Evolutionary conservation across 1,140 invertebrate species (phyloP), one percentile per base, ranked within the genome.

Genomic region (Rhyacophila brunnea): DNA sequence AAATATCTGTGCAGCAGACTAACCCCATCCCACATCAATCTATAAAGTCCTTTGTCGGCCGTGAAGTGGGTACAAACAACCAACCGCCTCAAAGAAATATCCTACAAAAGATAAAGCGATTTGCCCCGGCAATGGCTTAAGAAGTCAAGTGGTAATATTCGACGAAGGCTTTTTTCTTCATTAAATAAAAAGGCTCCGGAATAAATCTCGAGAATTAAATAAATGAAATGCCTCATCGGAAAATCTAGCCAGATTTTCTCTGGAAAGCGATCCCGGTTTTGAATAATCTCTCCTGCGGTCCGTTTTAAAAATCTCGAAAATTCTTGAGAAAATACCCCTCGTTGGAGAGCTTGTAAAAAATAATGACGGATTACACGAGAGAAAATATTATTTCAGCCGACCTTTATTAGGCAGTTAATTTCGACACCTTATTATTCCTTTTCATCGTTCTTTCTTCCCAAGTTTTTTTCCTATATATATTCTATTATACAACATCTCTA

Each of bases 71-170:
- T 23, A 53, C 58, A 64, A 64, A 64, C 48, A 64, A 60, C 52
- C 48, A 64, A 60, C 52, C 51, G 58, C 56, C 56, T 63, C 61
- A 63, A 63, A 63, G 56, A 51, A 63, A 63, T 59, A 58, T 63
- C 60, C 53, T 28, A 28, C 55, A 52, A 56, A 60, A 58, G 62
- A 64, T 64, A 64, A 64, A 64, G 62, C 53, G 62, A 60, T 60
- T 59, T 53, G 36, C 62, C 56, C n/a, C 56, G 43, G 23, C 58
- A 43, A 43, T 43, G 53, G 58, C 62, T 53, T 49, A 58, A 48
- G 54, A 34, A 60, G 62, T 64, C 62, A 56, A 64, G 62, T 64
- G 62, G 52, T 64, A 64, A 64, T 64, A 57, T 64, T 60, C 51
- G 42, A 40, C 28, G 20, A 14, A 42, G 36, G 62, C 48, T 59